These are phyloP conservation scores for Acipenser transmontanus DNA, from an alignment of 2,797 vertebrate genomes.

Conservation along the genomic window DNA sequence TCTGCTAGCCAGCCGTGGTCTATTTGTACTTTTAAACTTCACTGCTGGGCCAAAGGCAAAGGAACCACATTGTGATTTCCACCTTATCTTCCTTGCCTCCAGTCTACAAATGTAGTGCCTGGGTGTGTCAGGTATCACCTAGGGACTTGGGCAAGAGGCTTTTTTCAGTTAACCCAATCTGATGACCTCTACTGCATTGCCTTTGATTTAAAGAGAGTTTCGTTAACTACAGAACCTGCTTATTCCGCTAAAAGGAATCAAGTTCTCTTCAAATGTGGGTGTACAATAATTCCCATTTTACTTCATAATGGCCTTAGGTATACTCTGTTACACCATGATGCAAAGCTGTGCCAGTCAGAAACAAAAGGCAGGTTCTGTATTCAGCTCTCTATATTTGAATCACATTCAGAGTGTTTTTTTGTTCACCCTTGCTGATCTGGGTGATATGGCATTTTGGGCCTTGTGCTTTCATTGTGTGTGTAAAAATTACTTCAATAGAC, in stretches of 20 bases:
- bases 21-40: conserved; percentile 57
- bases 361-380: conserved; percentile 9
- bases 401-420: conserved; percentile 12
- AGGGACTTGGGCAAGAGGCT: conserved; percentile 59
- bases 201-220: conserved; percentile 60
- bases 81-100: conserved; percentile 56
- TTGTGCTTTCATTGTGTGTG: conserved; percentile 8
- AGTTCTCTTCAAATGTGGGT: conserved; percentile 47
- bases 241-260: conserved; percentile 55
- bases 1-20: conserved; percentile 47
- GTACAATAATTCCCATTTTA: conserved; percentile 45
- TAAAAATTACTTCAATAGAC: conserved; percentile 5
- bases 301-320: conserved; percentile 25
- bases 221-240: conserved; percentile 46
- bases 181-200: conserved; percentile 45
- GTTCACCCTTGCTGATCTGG: conserved; percentile 5
- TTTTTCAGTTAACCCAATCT: conserved; percentile 62
- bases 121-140: conserved; percentile 65
- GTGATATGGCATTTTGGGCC: conserved; percentile 15
- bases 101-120: conserved; percentile 52
- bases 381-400: conserved; percentile 13
- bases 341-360: conserved; percentile 16
- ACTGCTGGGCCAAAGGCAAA: conserved; percentile 62
- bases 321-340: conserved; percentile 32
- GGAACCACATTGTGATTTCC: conserved; percentile 59